Conservation (phyloP, 2,113 vertebrate species). For the Onychostoma macrolepis region DNA sequence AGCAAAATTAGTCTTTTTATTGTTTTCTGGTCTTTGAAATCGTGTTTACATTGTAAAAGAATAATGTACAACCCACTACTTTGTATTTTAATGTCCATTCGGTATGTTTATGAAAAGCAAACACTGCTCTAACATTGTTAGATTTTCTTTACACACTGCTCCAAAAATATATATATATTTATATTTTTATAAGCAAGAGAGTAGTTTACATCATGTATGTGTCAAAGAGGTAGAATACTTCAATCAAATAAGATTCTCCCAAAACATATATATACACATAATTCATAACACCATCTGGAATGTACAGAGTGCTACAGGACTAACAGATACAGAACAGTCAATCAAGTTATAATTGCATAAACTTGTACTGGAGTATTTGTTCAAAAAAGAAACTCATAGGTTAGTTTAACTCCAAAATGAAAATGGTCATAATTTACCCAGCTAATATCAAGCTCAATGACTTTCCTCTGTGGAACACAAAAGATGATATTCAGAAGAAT, state of each 20-base stretch:
- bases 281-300: conserved; percentile 55
- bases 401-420: no score
- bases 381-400: neutral
- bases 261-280: conserved; percentile 47
- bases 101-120: conserved; percentile 48
- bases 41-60: conserved; percentile 51
- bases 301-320: conserved; percentile 62
- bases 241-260: conserved; percentile 52
- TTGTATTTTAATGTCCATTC: conserved; percentile 45
- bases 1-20: conserved; percentile 53
- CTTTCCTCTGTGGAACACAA: neutral
- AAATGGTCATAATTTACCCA: neutral
- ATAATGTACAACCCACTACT: conserved; percentile 51
- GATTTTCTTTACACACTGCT: conserved; percentile 52
- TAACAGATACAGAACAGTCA: conserved; percentile 22
- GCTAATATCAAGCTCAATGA: neutral
- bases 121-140: conserved; percentile 55
- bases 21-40: conserved; percentile 48
- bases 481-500: neutral
- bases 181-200: conserved; percentile 46
- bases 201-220: conserved; percentile 55
- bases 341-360: neutral
- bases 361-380: neutral
- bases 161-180: conserved; percentile 56
- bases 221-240: conserved; percentile 66